A percentile compares a stretch with the other conserved stretches of the same genome.
These are phyloP conservation scores for Cygnus olor DNA, from an alignment of 2,797 vertebrate species.

Conservation along the genomic window DNA sequence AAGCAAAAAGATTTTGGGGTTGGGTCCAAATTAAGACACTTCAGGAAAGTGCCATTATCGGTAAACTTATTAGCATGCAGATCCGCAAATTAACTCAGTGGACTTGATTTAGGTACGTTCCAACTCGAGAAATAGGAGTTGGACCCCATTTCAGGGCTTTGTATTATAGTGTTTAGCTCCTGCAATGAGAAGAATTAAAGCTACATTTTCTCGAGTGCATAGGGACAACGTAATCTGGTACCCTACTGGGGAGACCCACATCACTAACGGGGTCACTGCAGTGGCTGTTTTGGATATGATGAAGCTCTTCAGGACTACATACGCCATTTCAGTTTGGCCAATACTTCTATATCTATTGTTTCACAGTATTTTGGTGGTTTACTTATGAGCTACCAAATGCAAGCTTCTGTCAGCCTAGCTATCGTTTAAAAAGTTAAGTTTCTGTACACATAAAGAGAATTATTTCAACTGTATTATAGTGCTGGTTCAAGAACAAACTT, in stretches of 20 bases:
- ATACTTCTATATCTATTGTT: background rate
- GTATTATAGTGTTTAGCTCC: background rate
- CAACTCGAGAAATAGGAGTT: background rate
- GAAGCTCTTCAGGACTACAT: background rate
- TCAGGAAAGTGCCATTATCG: background rate
- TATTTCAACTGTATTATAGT: background rate
- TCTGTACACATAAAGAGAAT: background rate
- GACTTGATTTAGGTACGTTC: background rate
- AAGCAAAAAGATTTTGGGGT: background rate
- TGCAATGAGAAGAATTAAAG: background rate
- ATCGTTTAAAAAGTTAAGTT: background rate
- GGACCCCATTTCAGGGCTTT: background rate
- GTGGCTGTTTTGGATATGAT: background rate
- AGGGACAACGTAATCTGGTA: background rate
- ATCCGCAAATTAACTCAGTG: background rate
- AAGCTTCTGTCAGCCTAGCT: background rate
- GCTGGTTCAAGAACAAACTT: background rate
- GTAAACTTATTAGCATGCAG: background rate
- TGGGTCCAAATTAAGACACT: background rate
- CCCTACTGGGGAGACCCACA: background rate
- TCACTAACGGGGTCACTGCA: background rate
- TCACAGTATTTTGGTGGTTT: background rate
- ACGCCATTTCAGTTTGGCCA: background rate
- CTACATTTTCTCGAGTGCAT: background rate
- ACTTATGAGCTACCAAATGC: background rate